Evolutionary conservation across 2,888 invertebrate species (phyloP).

Genomic region (Acanthosepion pharaonis): DNA sequence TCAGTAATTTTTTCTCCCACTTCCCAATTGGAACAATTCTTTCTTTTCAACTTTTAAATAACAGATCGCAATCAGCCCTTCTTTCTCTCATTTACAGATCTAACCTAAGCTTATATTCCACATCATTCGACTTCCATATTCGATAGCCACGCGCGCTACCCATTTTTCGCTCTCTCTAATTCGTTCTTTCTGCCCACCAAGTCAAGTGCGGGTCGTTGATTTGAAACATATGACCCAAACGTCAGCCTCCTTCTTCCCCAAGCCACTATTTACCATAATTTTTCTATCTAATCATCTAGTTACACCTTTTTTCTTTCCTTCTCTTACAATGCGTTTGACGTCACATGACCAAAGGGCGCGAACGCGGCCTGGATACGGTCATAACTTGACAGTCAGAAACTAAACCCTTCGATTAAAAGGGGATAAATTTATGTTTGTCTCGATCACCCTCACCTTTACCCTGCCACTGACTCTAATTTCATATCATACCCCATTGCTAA

Average conservation of each 20-base stretch:
- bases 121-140: background rate
- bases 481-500: background rate
- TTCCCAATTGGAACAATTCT: background rate
- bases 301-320: background rate
- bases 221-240: conserved; percentile 13
- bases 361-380: conserved; percentile 33
- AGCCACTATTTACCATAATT: background rate
- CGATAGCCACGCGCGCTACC: background rate
- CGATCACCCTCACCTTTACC: background rate
- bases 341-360: background rate
- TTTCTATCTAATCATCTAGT: background rate
- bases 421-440: background rate
- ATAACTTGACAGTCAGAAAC: background rate
- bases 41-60: background rate
- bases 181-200: background rate
- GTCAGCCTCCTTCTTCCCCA: background rate
- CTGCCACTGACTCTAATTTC: background rate
- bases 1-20: background rate
- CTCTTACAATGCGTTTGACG: background rate
- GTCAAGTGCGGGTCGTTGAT: background rate
- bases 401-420: conserved; percentile 10
- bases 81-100: background rate
- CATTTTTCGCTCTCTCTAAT: background rate
- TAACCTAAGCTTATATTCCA: background rate
- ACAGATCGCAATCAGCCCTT: background rate